Percentiles rank a stretch among this genome's conserved stretches.
Conservation (phyloP, 2,888 invertebrate genomes). For the Brachyopa scutellaris region DNA sequence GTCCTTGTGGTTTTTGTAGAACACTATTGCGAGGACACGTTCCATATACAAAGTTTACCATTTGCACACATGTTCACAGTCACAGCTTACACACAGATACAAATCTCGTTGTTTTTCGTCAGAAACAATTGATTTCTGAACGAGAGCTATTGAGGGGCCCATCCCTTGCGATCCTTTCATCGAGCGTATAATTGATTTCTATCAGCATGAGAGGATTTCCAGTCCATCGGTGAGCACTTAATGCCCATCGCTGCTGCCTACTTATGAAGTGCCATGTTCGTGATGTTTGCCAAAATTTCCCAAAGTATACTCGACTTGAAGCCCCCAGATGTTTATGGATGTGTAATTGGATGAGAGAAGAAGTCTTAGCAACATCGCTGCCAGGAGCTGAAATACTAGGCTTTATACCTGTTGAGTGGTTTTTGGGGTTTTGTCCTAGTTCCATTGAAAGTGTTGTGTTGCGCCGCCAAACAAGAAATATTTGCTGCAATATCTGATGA, state of each 20-base stretch:
- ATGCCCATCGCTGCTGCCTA: constrained; percentile 11
- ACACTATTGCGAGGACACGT: constrained; percentile 39
- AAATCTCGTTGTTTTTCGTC: constrained; percentile 31
- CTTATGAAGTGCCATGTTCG: constrained; percentile 16
- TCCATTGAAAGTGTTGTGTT: too few relatives aligned
- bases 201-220: neutral
- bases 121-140: constrained; percentile 24
- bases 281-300: constrained; percentile 54
- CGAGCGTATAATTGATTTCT: constrained; percentile 44
- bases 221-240: constrained; percentile 37
- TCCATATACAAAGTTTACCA: constrained; percentile 3
- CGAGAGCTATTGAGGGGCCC: constrained; percentile 1
- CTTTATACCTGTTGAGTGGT: constrained; percentile 54
- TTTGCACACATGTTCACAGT: neutral
- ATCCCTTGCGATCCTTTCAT: constrained; percentile 12
- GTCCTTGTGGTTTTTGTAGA: neutral
- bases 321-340: constrained; percentile 37
- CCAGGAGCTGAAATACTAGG: constrained; percentile 21
- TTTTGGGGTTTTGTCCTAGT: too few relatives aligned
- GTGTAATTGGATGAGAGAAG: constrained; percentile 51
- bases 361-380: constrained; percentile 23
- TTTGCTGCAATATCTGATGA: constrained; percentile 29
- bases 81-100: too few relatives aligned
- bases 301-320: constrained; percentile 22
- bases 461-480: constrained; percentile 23